Evolutionary conservation across 2,797 vertebrate genomes (phyloP), one percentile per base, ranked within the genome.

Genomic region (Schizothorax lantsangensis): DNA sequence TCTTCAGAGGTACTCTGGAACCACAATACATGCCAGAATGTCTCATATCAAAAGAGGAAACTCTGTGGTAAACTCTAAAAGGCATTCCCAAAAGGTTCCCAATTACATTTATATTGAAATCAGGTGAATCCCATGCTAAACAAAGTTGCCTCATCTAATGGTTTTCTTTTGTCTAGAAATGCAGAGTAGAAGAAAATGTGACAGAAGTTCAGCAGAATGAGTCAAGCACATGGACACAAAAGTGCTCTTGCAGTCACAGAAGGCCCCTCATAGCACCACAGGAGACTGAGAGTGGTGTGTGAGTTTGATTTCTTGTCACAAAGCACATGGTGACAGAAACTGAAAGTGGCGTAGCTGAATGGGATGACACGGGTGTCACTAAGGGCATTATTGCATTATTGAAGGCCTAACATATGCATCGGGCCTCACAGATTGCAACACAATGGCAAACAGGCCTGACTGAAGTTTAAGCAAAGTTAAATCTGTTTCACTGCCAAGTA

Each of bases 381-480:
- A 93, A 95, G 93, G 94, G 91, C 90, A 36, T 68, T 68, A 68
- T 36, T 95, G 92, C 93, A 95, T 95, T 93, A 95, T 94, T 95
- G 52, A 95, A 74, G 1, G 84, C 15, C 11, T 72, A 89, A 84
- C 92, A 94, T 30, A 30, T 94, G 93, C 78, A 52, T 81, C 77
- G 82, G 92, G 91, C 8, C 74, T 81, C 57, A 80, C 72, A 45
- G 81, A 88, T 91, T 92, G 83, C 91, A 84, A 74, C 8, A 84
- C 21, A 47, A 74, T 2, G 19, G 43, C 38, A 30, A 12, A 36
- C 33, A 38, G 36, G 74, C 45, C 43, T 87, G 64, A 89, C 73
- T 17, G 89, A 90, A 93, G 91, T 84, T 86, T 92, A 88, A 88
- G 88, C 38, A 17, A 2, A 45, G 23, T 78, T 75, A 87, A 85